Percentiles rank a stretch among this genome's conserved stretches.
Conservation (phyloP, 2,797 vertebrate species). For the Chloroceryle amazona region DNA sequence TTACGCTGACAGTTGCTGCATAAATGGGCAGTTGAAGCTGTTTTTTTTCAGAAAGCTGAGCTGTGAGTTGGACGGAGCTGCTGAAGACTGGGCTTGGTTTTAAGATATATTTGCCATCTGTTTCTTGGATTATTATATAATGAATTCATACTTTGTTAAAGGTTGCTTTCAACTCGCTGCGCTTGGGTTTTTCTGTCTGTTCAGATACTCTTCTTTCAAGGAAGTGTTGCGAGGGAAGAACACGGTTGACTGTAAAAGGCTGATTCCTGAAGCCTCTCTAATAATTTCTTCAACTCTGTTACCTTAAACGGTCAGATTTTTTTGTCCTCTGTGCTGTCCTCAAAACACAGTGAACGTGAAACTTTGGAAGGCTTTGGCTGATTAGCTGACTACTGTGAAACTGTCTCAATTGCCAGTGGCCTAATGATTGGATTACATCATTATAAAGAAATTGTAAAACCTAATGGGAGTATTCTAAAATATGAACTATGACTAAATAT, state of each 20-base stretch:
- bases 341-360: not conserved
- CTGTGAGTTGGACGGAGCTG: not conserved
- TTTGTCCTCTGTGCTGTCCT: not conserved
- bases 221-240: not conserved
- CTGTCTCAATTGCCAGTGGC: not conserved
- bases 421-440: not conserved
- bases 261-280: not conserved
- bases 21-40: not conserved
- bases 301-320: not conserved
- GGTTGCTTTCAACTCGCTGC: not conserved
- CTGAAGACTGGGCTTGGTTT: not conserved
- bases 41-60: not conserved
- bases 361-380: not conserved
- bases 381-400: constrained; percentile 10
- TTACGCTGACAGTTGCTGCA: not conserved
- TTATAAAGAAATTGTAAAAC: constrained; percentile 25
- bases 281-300: not conserved
- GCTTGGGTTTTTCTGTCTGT: not conserved
- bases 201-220: not conserved
- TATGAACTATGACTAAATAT: constrained; percentile 22
- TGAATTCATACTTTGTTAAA: not conserved
- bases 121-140: not conserved
- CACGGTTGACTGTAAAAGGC: not conserved
- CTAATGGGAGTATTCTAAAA: not conserved
- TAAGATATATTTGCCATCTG: not conserved